phyloP scores from a whole-genome alignment of 2,797 vertebrate species.

The Morelia viridis region DNA sequence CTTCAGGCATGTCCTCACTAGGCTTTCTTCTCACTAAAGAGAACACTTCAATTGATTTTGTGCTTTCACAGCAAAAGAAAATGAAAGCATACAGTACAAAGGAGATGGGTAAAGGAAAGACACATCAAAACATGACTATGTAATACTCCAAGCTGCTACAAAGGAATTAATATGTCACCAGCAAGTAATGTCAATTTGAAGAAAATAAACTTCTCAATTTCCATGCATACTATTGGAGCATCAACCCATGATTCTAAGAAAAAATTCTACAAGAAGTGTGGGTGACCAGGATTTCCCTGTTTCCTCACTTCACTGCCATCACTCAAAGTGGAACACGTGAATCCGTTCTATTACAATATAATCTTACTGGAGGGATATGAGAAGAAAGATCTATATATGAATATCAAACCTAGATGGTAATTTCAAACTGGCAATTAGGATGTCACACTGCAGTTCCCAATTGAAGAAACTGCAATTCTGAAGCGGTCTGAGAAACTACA shows the following conservation, averaged over 20 bases:
- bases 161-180: constrained; percentile 4
- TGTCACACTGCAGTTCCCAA: not conserved
- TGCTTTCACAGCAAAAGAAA: not conserved
- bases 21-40: constrained; percentile 30
- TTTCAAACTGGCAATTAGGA: not conserved
- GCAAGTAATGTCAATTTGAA: not conserved
- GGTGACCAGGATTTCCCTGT: not conserved
- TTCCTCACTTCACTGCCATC: not conserved
- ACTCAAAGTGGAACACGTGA: not conserved
- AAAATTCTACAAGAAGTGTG: constrained; percentile 22
- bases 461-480: not conserved
- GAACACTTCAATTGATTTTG: constrained; percentile 33
- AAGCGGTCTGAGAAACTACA: not conserved
- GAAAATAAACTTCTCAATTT: constrained; percentile 5
- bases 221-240: not conserved
- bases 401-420: not conserved
- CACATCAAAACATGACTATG: not conserved
- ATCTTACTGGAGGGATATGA: not conserved
- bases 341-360: not conserved
- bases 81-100: constrained; percentile 9
- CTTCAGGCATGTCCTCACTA: constrained; percentile 45
- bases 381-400: not conserved
- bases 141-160: not conserved
- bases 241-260: not conserved
- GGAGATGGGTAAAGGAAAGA: not conserved